Base-by-base conservation (phyloP, 2,888 invertebrate genomes). In the Leucozona laternaria region DNA sequence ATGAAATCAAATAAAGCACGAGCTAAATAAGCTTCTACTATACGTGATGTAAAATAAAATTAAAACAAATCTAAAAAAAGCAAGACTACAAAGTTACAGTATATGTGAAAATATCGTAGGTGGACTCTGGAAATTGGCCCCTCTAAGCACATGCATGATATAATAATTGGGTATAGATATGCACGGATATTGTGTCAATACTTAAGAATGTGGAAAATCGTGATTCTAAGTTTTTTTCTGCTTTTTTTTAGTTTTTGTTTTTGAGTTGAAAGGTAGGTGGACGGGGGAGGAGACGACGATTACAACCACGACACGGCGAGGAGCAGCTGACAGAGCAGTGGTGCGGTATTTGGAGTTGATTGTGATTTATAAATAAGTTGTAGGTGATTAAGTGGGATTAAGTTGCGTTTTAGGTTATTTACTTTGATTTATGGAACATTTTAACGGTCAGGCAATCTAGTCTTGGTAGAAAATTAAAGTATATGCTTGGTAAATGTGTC, bases 151-250 rank as follows among this genome's bases (percentile, higher is more conserved):
- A 60, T 55, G 62, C 57, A 66, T 62, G 76, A 76, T 64, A 76
- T 43, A 70, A 76, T 31, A 55, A 81, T 22, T 62, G 70, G 64
- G 25, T 77, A n/a, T n/a, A n/a, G n/a, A n/a, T n/a, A 73, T 68
- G 45, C 55, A 71, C 57, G 66, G 72, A 73, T 77, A 82, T 53
- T 83, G 73, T 83, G 72, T 83, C 83, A 79, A 62, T 83, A 68
- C 11, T 22, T 55, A 62, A 78, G 73, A 83, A 83, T 83, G 83
- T 78, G 37, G 68, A 75, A 83, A 83, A 78, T 79, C 78, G 83
- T 78, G 83, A 83, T 83, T 62, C 34, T 20, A 7, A 34, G 48
- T 48, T 53, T 57, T 62, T 64, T n/a, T 34, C 7, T 31, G 15
- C 13, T 25, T n/a, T 34, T 58, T 17, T 13, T 10, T 6, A n/a